Evolutionary conservation across 2,113 vertebrate species (phyloP).

Genomic region (Vimba vimba): DNA sequence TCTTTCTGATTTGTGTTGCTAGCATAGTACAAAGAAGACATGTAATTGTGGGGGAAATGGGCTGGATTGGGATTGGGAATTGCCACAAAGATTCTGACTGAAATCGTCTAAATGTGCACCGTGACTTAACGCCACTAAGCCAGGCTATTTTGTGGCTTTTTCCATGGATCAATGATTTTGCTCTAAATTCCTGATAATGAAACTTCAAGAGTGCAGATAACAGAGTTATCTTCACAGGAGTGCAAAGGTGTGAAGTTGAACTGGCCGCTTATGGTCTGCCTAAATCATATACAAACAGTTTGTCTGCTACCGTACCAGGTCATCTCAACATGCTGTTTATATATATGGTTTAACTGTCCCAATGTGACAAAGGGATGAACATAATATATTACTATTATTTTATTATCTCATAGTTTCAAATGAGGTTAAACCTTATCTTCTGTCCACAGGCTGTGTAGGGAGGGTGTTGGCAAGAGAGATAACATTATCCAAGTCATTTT

Average conservation of each 20-base stretch:
- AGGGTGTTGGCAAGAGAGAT: constrained; percentile 6
- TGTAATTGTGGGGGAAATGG: not conserved
- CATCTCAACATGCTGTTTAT: constrained; percentile 42
- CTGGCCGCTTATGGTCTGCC: not conserved
- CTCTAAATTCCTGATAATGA: constrained; percentile 7
- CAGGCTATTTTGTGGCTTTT: not conserved
- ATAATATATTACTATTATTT: constrained; percentile 25
- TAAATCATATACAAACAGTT: not conserved
- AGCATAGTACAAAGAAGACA: not conserved
- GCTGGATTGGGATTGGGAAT: not conserved
- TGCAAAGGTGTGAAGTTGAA: constrained; percentile 3
- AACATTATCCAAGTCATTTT: constrained; percentile 15
- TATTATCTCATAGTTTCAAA: constrained; percentile 25
- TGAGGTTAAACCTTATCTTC: constrained; percentile 24
- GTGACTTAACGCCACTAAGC: not conserved
- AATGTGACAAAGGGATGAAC: not conserved
- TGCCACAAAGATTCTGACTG: not conserved
- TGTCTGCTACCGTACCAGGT: not conserved
- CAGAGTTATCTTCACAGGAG: not conserved
- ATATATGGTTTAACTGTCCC: constrained; percentile 6
- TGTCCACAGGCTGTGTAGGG: not conserved
- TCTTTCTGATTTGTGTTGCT: not conserved
- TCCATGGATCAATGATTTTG: not conserved
- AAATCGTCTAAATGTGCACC: not conserved
- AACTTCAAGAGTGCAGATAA: constrained; percentile 29